Evolutionary conservation across 2,888 invertebrate species (phyloP).

Genomic region (Eupithecia insigniata): DNA sequence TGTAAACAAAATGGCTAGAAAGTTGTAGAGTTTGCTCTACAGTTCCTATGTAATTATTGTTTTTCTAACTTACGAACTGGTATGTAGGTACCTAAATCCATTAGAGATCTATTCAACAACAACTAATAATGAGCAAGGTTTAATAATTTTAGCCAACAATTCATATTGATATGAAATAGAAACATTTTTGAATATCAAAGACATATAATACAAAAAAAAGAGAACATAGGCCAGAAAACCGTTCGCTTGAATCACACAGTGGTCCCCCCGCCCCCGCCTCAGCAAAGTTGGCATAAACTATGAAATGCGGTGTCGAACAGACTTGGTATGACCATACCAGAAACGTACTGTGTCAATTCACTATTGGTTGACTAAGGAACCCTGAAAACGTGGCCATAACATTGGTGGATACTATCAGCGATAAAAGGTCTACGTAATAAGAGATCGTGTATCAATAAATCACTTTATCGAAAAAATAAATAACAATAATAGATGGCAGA

Average conservation of each 20-base stretch:
- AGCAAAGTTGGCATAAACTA: not conserved
- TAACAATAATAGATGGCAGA: slow-evolving; percentile 10
- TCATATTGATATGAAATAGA: not conserved
- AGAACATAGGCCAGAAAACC: not conserved
- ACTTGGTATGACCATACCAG: not conserved
- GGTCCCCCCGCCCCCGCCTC: not conserved
- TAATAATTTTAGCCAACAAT: not conserved
- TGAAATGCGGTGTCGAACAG: not conserved
- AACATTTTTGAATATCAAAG: not conserved
- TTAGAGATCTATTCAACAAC: not conserved
- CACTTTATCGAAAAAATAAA: slow-evolving; percentile 44
- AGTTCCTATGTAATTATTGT: not conserved
- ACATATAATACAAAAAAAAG: not conserved
- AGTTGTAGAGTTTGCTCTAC: not conserved
- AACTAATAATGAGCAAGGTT: not conserved
- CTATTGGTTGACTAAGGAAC: not conserved
- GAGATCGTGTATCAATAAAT: slow-evolving; percentile 44
- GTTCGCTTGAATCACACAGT: not conserved
- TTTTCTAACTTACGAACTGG: not conserved
- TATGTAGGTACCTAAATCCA: not conserved
- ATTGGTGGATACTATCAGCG: slow-evolving; percentile 27
- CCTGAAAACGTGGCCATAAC: slow-evolving; percentile 15
- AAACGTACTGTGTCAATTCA: not conserved
- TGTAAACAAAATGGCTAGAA: not conserved
- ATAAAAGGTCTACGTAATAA: slow-evolving; percentile 29